Evolutionary conservation across 1,140 invertebrate genomes (phyloP), one percentile per base, ranked within the genome.

Genomic region (Samia ricini): DNA sequence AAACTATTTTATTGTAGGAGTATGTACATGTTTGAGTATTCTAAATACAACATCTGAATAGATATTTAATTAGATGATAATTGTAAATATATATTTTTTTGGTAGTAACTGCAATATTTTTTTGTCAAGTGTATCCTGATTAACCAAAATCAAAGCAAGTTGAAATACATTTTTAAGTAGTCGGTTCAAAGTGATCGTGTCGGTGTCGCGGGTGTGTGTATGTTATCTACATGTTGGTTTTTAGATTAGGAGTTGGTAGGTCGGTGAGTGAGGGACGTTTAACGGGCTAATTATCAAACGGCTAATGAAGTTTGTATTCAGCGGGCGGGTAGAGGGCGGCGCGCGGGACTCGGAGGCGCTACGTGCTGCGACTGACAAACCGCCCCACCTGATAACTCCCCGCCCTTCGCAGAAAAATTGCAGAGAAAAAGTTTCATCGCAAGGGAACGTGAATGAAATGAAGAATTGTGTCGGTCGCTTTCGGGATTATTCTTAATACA

Each of bases 251-350:
- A 81, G 80, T 82, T 76, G 75, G 78, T 76, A 76, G 74, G 65
- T 71, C 76, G 74, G 75, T 81, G 81, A 85, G 80, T 81, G 85
- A 83, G 86, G 83, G 84, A 81, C 81, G 82, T 89, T 89, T 90
- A 90, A 91, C 88, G 86, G 88, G 88, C 87, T 91, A 90, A 91
- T 91, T 90, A 91, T 90, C 89, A 89, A 90, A 85, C 86, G 83
- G 81, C 89, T 91, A 91, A 91, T 91, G 89, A 91, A 90, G 88
- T 91, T 91, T 91, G 87, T 89, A 88, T 87, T 88, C 85, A 86
- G 76, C 81, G 81, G 78, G 84, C 78, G 80, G 79, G 78, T 77
- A 66, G 66, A 60, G 74, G 79, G 74, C 75, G 78, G 78, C 68
- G 77, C 63, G 68, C 66, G 72, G 68, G 72, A 76, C 71, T 71